Evolutionary conservation across 2,888 invertebrate genomes (phyloP), one percentile per base, ranked within the genome.

Genomic region (Schizaphis graminum): DNA sequence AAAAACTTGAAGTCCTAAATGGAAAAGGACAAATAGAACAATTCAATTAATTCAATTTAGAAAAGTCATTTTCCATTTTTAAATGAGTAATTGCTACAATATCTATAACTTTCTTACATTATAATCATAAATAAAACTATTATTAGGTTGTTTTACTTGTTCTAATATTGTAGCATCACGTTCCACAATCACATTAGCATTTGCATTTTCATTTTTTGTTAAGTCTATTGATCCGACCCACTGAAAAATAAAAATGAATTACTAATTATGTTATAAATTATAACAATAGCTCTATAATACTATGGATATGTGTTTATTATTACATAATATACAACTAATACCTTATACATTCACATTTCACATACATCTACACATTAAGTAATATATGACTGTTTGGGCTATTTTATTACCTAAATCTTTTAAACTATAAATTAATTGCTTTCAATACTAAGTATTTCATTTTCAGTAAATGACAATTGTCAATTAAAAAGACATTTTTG

Each of bases 191-290:
- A 99, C 97, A 96, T 98, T 99, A 67, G 97, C 97, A 96, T 99
- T 98, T 28, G 99, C 99, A 94, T 97, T 96, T 0, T 98, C 98
- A 96, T 98, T 99, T 91, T 97, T 96, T 95, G 96, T 97, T 95
- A 99, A 96, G 96, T 99, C 99, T 95, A 99, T 97, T 95, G 97
- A 98, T n/a, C 98, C 98, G 92, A 98, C 98, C 98, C 98, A 98
- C 97, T 97, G 95, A 92, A 96, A 95, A 94, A 94, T 94, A 95
- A 89, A 94, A 94, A 44, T 56, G 13, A 56, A 67, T 49, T 49
- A 92, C 5, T 49, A 67, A 67, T 57, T 61, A 87, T 61, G 28
- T 41, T 61, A 61, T 13, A 49, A n/a, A n/a, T n/a, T 13, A 49
- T n/a, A 8, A 35, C 21, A 21, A 67, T n/a, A 41, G 21, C 24